phyloP scores from a whole-genome alignment of 2,113 vertebrate species.

The Sylvicapra grimmia region DNA sequence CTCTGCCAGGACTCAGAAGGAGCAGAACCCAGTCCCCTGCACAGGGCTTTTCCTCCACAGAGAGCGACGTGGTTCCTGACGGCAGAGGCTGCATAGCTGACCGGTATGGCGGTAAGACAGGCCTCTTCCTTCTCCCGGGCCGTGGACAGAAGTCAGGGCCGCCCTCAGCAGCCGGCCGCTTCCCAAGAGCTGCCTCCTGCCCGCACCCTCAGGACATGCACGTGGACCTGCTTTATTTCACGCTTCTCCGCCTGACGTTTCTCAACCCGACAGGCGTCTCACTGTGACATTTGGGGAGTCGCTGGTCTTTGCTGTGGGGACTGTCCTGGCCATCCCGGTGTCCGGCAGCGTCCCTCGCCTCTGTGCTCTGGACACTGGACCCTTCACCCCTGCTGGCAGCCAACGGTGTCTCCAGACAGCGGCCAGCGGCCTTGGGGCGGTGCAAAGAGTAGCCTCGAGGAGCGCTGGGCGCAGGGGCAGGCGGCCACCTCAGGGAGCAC shows the following conservation, averaged over 20 bases:
- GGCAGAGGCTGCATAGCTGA: rapidly evolving
- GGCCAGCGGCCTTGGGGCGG: not conserved
- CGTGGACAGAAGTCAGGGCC: not conserved
- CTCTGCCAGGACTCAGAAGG: not conserved
- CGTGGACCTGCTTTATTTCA: rapidly evolving
- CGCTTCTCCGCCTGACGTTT: not conserved
- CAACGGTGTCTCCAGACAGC: not conserved
- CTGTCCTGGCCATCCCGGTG: rapidly evolving
- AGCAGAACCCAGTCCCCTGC: not conserved
- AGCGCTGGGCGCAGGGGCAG: not conserved
- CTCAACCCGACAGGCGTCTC: not conserved
- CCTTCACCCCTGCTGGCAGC: not conserved
- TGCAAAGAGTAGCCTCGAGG: not conserved
- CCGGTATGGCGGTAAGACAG: too few relatives aligned
- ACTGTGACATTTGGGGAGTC: not conserved
- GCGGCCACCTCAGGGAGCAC: not conserved
- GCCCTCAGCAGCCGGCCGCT: not conserved
- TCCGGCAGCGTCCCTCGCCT: not conserved
- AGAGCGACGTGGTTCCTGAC: not conserved
- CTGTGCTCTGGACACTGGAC: not conserved
- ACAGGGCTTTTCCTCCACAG: not conserved
- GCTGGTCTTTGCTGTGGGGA: not conserved
- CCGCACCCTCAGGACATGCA: too few relatives aligned
- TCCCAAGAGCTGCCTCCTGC: not conserved
- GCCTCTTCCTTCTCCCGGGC: not conserved